Conservation (phyloP, 92 coral and sea anemone genomes). For the Zoanthus gigantus region DNA sequence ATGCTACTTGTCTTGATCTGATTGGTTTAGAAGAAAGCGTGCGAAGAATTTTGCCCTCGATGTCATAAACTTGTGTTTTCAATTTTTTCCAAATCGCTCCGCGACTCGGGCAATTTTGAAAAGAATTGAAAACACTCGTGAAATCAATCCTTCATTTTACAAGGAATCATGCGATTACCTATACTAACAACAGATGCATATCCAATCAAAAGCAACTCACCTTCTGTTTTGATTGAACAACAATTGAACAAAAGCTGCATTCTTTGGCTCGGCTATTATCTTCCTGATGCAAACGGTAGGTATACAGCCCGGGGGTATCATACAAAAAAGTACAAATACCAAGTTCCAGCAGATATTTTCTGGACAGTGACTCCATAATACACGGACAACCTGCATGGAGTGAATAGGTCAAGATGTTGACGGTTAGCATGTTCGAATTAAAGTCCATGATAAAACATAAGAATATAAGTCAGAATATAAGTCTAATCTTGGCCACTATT, state of each 20-base stretch:
- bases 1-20: too few relatives aligned
- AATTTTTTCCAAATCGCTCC: too few relatives aligned
- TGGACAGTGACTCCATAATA: slow-evolving; percentile 15
- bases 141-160: too few relatives aligned
- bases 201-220: slow-evolving; percentile 20
- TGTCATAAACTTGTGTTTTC: too few relatives aligned
- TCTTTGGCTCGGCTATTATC: slow-evolving; percentile 23
- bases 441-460: too few relatives aligned
- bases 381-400: slow-evolving; percentile 61
- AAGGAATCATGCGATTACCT: too few relatives aligned
- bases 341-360: slow-evolving; percentile 27
- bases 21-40: too few relatives aligned
- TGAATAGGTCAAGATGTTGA: neutral
- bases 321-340: slow-evolving; percentile 60
- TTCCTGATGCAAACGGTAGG: slow-evolving; percentile 56
- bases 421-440: neutral
- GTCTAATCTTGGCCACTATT: too few relatives aligned
- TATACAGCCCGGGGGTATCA: slow-evolving; percentile 73
- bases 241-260: slow-evolving; percentile 64
- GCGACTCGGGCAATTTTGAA: too few relatives aligned
- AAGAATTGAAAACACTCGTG: too few relatives aligned
- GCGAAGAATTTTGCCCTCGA: too few relatives aligned
- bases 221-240: slow-evolving; percentile 70
- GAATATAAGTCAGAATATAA: too few relatives aligned
- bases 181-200: neutral